Evolutionary conservation across 2,113 vertebrate genomes (phyloP), one percentile per base, ranked within the genome.

Genomic region (Heptranchias perlo): DNA sequence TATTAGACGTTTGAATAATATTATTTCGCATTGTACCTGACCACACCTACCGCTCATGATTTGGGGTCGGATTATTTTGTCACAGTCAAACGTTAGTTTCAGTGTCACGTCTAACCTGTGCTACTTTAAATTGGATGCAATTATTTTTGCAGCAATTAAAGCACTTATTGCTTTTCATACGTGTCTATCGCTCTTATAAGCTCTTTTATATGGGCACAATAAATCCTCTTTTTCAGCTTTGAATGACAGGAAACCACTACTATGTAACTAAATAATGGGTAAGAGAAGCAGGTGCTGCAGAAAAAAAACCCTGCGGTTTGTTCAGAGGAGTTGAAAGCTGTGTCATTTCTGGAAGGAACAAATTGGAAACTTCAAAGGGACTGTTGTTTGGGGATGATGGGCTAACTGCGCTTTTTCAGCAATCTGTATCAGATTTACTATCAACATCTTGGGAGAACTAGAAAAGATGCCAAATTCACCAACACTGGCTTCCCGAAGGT

Each of bases 221-320:
- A 97, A 97, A 97, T 84, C 94, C n/a, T 96, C 52, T 96, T 97
- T 96, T 97, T 96, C 87, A 95, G 89, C 96, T 65, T 31, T 97
- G 97, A 97, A 97, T 97, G 96, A 96, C 96, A 95, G 95, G 96
- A 96, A 92, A 96, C 97, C n/a, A 91, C 96, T 96, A 96, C 96
- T 96, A 96, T 97, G 97, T 97, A 97, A 98, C 97, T 98, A 97
- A 97, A 97, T 98, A 97, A 97, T 97, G 97, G 97, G 96, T 89
- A 96, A 93, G 1, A 96, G 96, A 96, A 97, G 97, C 97, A 98
- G 98, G 97, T 98, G 98, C 97, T 97, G 96, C 89, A 96, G 97
- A 95, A 31, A 92, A 84, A 86, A 92, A 62, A 58, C 89, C 54
- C 95, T 62, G 96, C 62, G 78, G 95, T 65, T 82, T 95, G 94